phyloP scores from a whole-genome alignment of 2,113 vertebrate genomes.

The Neoarius graeffei region DNA sequence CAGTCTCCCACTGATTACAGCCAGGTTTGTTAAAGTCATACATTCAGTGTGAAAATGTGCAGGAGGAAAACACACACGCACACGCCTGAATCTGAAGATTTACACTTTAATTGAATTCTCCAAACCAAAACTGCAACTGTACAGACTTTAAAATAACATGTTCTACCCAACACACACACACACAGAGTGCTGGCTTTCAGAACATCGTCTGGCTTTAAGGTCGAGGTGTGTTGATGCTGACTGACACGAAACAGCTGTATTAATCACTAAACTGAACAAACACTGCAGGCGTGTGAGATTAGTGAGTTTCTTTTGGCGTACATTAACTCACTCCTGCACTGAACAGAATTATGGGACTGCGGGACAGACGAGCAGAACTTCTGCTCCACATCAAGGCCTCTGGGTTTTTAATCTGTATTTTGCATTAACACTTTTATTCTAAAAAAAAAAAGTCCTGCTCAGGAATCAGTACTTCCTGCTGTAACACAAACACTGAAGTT shows the following conservation, averaged over 20 bases:
- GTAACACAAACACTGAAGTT: not conserved
- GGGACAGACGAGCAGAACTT: not conserved
- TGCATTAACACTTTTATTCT: not conserved
- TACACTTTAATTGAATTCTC: not conserved
- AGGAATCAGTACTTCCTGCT: not conserved
- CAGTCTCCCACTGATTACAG: not conserved
- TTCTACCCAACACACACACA: not conserved
- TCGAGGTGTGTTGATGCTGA: not conserved
- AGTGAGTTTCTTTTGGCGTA: not conserved
- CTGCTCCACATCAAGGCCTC: constrained; percentile 33
- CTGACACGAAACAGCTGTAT: not conserved
- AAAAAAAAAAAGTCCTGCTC: not conserved
- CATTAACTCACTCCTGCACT: not conserved
- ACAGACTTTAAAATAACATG: not conserved
- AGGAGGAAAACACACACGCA: not conserved
- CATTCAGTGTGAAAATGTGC: no score
- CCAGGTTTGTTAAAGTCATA: no score
- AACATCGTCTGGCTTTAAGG: constrained; percentile 2
- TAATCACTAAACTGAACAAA: not conserved
- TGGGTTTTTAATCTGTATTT: not conserved
- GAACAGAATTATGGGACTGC: not conserved
- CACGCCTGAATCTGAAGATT: not conserved
- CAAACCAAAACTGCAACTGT: not conserved
- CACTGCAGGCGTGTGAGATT: not conserved
- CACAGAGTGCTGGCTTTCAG: constrained; percentile 8